Evolutionary conservation across 1,140 invertebrate genomes (phyloP).

Genomic region (Fopius arisanus): DNA sequence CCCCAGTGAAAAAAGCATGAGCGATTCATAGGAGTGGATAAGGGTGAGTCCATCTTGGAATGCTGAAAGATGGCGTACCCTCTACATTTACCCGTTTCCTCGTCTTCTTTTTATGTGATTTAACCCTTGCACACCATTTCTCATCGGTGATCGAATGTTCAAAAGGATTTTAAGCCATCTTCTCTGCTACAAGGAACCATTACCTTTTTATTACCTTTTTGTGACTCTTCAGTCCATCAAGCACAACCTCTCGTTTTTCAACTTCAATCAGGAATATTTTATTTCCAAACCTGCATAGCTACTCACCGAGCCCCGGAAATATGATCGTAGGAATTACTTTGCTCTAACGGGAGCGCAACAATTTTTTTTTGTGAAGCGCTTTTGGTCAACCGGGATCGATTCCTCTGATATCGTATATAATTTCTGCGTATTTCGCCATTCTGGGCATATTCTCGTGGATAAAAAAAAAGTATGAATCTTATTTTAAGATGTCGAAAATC

Average conservation of each 20-base stretch:
- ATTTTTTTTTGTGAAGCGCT: neutral
- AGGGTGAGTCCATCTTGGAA: neutral
- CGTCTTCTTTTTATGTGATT: conserved; percentile 18
- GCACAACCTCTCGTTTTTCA: neutral
- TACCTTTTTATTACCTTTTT: neutral
- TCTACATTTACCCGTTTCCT: neutral
- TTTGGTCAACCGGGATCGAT: neutral
- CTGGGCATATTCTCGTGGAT: no score
- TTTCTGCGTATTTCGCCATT: no score
- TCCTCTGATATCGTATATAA: neutral
- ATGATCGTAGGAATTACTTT: conserved; percentile 27
- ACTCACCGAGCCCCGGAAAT: conserved; percentile 20
- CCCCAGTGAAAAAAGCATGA: neutral
- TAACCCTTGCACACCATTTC: conserved; percentile 9
- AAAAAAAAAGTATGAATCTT: no score
- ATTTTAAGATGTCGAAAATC: no score
- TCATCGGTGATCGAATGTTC: conserved; percentile 30
- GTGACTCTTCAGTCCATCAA: neutral
- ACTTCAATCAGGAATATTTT: conserved; percentile 7
- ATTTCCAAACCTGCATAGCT: neutral
- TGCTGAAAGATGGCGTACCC: neutral
- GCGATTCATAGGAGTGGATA: neutral
- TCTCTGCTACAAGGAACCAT: neutral
- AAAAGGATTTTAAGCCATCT: neutral
- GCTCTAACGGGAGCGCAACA: neutral